Evolutionary conservation across 1,140 invertebrate species (phyloP).

Genomic region (Latrodectus geometricus): DNA sequence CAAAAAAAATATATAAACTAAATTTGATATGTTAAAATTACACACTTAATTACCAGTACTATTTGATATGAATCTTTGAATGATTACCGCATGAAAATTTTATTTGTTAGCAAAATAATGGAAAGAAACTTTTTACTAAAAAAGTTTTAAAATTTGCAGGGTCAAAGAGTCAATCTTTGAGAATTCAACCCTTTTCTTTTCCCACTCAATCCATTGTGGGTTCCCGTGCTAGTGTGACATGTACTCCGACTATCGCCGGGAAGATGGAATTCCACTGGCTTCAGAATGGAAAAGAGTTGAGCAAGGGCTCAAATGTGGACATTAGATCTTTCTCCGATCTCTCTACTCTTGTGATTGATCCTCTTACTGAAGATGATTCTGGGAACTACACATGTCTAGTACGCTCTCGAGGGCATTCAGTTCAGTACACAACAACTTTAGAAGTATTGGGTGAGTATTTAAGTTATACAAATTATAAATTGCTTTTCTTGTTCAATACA

Average conservation of each 20-base stretch:
- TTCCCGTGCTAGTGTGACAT: constrained; percentile 43
- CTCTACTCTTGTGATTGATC: constrained; percentile 34
- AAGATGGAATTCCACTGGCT: constrained; percentile 56
- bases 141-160: too few relatives aligned
- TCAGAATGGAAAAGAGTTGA: constrained; percentile 38
- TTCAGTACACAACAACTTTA: constrained; percentile 24
- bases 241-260: constrained; percentile 36
- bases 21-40: too few relatives aligned
- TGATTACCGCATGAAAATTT: too few relatives aligned
- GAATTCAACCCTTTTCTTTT: constrained; percentile 57
- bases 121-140: too few relatives aligned
- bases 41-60: too few relatives aligned
- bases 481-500: not conserved
- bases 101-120: too few relatives aligned
- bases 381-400: constrained; percentile 49
- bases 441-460: constrained; percentile 23
- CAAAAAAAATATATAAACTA: too few relatives aligned
- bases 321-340: constrained; percentile 30
- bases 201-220: constrained; percentile 19
- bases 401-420: not conserved
- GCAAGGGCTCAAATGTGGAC: not conserved
- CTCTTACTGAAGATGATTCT: constrained; percentile 26
- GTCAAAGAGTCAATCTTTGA: not conserved
- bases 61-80: too few relatives aligned
- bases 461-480: not conserved